Evolutionary conservation across 30 jellyfish, hydroid and myxozoan genomes (phyloP).

Genomic region (Clytia hemisphaerica): DNA sequence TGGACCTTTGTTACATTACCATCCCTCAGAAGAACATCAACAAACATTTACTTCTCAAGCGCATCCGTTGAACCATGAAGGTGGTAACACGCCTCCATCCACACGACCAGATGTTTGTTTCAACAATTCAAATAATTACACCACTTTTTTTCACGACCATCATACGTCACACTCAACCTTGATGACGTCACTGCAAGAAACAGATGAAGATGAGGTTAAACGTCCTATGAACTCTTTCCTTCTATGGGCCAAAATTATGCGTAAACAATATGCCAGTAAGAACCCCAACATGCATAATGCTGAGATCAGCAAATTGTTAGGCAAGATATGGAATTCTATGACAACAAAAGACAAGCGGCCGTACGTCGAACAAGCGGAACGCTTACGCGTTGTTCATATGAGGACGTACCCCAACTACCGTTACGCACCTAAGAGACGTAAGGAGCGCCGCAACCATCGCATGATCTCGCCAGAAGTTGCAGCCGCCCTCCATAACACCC

Average conservation of each 20-base stretch:
- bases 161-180: too few relatives aligned
- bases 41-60: too few relatives aligned
- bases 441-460: conserved; percentile 56
- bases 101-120: too few relatives aligned
- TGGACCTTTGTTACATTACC: too few relatives aligned
- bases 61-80: too few relatives aligned
- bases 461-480: conserved; percentile 91
- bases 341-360: conserved; percentile 88
- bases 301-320: conserved; percentile 83
- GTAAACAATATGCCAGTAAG: conserved; percentile 82
- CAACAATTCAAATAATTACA: too few relatives aligned
- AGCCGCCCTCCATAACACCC: conserved; percentile 77
- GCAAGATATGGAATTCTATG: conserved; percentile 92
- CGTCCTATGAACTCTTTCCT: conserved; percentile 94
- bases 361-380: conserved; percentile 79
- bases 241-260: conserved; percentile 95
- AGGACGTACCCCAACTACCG: conserved; percentile 88
- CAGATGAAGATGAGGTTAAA: conserved; percentile 80
- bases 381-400: conserved; percentile 84
- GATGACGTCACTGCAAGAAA: too few relatives aligned
- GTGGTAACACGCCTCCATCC: too few relatives aligned
- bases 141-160: too few relatives aligned
- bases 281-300: conserved; percentile 96
- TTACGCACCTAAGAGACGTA: conserved; percentile 90
- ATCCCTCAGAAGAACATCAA: too few relatives aligned